Base-by-base conservation (phyloP, 64 coral and sea anemone species). In the Trachythela sp. region DNA sequence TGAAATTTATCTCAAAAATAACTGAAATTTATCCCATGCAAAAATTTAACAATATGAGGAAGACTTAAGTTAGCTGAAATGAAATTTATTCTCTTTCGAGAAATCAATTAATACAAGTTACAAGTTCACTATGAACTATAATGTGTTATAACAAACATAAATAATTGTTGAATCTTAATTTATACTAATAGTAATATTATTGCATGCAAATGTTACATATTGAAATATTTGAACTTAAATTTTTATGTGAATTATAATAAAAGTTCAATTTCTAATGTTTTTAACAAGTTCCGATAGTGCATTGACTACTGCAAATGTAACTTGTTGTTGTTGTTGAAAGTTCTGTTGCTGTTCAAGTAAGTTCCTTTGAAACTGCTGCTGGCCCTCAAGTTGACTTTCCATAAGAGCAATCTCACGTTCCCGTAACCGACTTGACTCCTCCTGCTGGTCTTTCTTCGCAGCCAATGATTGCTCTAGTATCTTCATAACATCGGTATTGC, bases 291-390 rank as follows among this genome's bases (percentile, higher is more conserved):
- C 26, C 9, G 68, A 27, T 35, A 72, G 33, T 31, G 68, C 33
- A 72, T 72, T 72, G n/a, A 72, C 68, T 11, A 72, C 11, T 14
- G 68, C 24, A 27, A 72, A 31, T 31, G 68, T 72, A 14, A 72
- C 68, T 72, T 72, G 68, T 72, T 72, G 68, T 72, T 72, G 68
- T 35, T 31, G 68, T 72, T 72, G 68, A 26, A 72, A 72, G 10
- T 72, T 14, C 33, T 72, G 68, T 35, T 72, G 68, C 33, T 72
- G 68, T 72, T 72, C 68, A 72, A 72, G 24, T 72, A 72, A 2
- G 26, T 35, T 72, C 68, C 1, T 72, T 72, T 72, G 68, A 26
- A 72, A 72, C 1, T 72, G 68, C 33, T 72, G 68, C 68, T 72
- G 68, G 68, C 33, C 29, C n/a, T 22, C 11, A 10, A 72, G 1